These are phyloP conservation scores for Cheirogaleus major DNA, from an alignment of 2,797 vertebrate species.

Conservation along the genomic window DNA sequence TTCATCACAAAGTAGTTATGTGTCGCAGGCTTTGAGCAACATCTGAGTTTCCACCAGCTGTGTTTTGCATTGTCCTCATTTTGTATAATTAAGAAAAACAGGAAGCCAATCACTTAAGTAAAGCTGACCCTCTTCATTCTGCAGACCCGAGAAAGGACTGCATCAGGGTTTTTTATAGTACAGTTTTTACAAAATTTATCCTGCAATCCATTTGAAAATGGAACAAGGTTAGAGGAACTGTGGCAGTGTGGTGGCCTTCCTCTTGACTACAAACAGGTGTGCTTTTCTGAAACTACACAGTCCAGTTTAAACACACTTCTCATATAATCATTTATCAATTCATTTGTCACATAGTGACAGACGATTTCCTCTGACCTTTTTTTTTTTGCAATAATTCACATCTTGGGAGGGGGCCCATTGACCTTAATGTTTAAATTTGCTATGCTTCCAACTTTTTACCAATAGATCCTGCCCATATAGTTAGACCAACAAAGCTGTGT, in stretches of 20 bases:
- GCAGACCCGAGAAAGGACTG: constrained; percentile 60
- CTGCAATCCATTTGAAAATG: constrained; percentile 62
- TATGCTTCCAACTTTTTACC: neutral
- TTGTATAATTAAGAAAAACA: constrained; percentile 87
- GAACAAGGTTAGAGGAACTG: constrained; percentile 62
- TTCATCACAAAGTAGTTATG: constrained; percentile 48
- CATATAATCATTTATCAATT: constrained; percentile 22
- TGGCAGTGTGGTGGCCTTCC: constrained; percentile 8
- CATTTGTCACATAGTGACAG: neutral
- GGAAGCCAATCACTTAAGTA: constrained; percentile 83
- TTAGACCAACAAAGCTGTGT: neutral
- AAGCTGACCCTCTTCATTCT: constrained; percentile 80
- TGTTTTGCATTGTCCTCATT: constrained; percentile 86
- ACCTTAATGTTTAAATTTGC: neutral
- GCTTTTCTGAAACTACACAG: constrained; percentile 39
- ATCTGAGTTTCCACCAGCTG: constrained; percentile 84
- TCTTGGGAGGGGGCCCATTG: neutral
- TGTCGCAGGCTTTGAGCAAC: constrained; percentile 80
- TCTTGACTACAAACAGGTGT: constrained; percentile 61
- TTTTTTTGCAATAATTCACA: neutral
- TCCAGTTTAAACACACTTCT: neutral
- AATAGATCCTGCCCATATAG: neutral
- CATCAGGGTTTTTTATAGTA: constrained; percentile 71
- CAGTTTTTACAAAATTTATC: constrained; percentile 64
- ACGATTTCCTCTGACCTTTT: constrained; percentile 60